phyloP scores from a whole-genome alignment of 2,113 vertebrate species.

The Perca fluviatilis region DNA sequence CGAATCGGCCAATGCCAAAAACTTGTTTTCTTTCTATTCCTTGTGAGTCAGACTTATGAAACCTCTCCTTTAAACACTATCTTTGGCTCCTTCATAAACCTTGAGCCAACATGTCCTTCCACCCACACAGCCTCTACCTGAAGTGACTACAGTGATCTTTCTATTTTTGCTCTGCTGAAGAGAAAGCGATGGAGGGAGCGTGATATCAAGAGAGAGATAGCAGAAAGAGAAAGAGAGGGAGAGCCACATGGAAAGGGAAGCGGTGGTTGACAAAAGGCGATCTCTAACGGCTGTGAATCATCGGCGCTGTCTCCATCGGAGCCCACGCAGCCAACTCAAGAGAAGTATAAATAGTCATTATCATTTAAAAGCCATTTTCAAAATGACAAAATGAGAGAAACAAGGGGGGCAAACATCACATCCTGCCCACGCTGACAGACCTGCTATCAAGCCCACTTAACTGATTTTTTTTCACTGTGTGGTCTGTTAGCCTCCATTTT shows the following conservation, averaged over 20 bases:
- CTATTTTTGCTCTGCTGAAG: conserved; percentile 41
- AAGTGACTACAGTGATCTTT: conserved; percentile 37
- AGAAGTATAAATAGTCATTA: conserved; percentile 82
- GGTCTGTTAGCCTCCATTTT: conserved; percentile 24
- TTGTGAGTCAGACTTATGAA: conserved; percentile 62
- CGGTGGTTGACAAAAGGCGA: conserved; percentile 69
- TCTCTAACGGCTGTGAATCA: conserved; percentile 77
- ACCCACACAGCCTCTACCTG: conserved; percentile 56
- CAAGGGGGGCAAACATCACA: conserved; percentile 51
- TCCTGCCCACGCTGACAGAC: conserved; percentile 62
- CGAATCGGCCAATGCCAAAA: not conserved
- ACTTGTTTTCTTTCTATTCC: not conserved
- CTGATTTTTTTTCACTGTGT: conserved; percentile 13
- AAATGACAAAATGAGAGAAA: conserved; percentile 67
- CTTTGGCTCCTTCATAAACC: conserved; percentile 55
- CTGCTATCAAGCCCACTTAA: conserved; percentile 47
- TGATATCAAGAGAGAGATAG: not conserved
- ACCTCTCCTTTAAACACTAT: conserved; percentile 57
- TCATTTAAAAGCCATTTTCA: conserved; percentile 72
- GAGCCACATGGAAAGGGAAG: conserved; percentile 12
- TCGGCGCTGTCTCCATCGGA: conserved; percentile 60
- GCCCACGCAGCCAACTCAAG: conserved; percentile 75
- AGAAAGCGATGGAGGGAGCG: conserved; percentile 4
- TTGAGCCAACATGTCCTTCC: conserved; percentile 57
- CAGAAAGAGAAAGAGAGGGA: conserved; percentile 8